A percentile compares a stretch with the other conserved stretches of the same genome.
These are phyloP conservation scores for Eupithecia tripunctaria DNA, from an alignment of 2,888 invertebrate genomes.

Conservation along the genomic window DNA sequence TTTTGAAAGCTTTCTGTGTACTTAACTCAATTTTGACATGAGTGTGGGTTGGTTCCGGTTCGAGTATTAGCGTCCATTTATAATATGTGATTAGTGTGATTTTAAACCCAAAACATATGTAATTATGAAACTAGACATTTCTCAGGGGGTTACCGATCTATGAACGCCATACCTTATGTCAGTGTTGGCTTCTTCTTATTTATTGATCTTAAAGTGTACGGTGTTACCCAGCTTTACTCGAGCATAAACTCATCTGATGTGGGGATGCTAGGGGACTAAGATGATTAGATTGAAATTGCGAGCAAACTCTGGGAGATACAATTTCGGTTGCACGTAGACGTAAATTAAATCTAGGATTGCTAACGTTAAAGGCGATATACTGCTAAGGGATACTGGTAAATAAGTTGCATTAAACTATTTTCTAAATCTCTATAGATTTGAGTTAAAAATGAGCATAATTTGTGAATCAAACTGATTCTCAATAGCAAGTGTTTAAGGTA, in stretches of 20 bases:
- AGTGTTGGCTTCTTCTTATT: neutral
- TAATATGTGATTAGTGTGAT: too few species aligned
- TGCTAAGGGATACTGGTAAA: neutral
- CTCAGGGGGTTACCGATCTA: neutral
- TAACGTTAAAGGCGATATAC: slow-evolving; percentile 1
- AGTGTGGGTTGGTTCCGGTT: too few species aligned
- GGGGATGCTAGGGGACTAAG: slow-evolving; percentile 29
- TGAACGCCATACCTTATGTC: neutral
- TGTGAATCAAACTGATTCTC: neutral
- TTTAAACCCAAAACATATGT: neutral
- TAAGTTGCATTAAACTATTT: neutral
- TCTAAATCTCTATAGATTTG: too few species aligned
- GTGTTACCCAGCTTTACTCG: neutral
- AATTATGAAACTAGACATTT: too few species aligned
- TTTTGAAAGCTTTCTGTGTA: too few species aligned
- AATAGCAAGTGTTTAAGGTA: neutral
- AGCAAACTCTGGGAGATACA: slow-evolving; percentile 31
- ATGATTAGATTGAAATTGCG: slow-evolving; percentile 41
- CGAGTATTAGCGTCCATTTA: too few species aligned
- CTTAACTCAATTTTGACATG: too few species aligned
- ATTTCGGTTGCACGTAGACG: slow-evolving; percentile 25
- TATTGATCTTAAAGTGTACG: neutral
- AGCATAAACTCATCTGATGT: slow-evolving; percentile 15
- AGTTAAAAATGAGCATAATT: neutral
- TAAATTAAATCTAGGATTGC: slow-evolving; percentile 36